Evolutionary conservation across 2,797 vertebrate species (phyloP).

Genomic region (Mus caroli): DNA sequence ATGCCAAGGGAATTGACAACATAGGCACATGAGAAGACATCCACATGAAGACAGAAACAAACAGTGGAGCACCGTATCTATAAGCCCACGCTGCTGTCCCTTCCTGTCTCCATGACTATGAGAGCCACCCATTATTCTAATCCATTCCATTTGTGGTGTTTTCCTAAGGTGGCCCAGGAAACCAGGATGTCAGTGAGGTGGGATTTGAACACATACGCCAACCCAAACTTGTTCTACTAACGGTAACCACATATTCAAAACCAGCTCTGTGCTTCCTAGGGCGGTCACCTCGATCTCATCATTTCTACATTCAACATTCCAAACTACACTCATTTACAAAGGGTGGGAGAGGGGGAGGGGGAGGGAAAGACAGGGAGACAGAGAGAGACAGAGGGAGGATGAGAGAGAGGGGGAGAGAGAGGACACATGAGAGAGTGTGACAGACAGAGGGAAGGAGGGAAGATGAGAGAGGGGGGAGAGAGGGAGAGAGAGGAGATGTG

Average conservation of each 20-base stretch:
- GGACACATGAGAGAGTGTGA: too few species aligned
- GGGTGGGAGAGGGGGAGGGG: too few species aligned
- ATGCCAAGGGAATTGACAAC: neutral
- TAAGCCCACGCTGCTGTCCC: neutral
- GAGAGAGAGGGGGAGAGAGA: too few species aligned
- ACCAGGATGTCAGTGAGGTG: neutral
- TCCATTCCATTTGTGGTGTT: fast-evolving
- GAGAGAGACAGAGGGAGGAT: too few species aligned
- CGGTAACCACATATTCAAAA: neutral
- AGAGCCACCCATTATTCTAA: fast-evolving
- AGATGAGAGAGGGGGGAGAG: fast-evolving
- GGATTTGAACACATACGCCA: neutral
- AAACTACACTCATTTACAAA: neutral
- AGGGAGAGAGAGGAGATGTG: neutral
- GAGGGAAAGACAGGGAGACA: too few species aligned
- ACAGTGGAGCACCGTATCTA: neutral
- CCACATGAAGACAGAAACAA: neutral
- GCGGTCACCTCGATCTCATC: neutral
- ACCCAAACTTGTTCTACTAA: neutral
- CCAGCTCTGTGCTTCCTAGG: neutral
- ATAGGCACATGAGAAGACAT: neutral
- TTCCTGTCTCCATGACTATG: fast-evolving
- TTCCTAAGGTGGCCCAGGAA: neutral
- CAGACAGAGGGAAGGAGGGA: too few species aligned
- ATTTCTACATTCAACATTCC: neutral